Percentiles rank a stretch among this genome's conserved stretches.
Conservation (phyloP, 2,888 invertebrate species). For the Andrena trimmerana region DNA sequence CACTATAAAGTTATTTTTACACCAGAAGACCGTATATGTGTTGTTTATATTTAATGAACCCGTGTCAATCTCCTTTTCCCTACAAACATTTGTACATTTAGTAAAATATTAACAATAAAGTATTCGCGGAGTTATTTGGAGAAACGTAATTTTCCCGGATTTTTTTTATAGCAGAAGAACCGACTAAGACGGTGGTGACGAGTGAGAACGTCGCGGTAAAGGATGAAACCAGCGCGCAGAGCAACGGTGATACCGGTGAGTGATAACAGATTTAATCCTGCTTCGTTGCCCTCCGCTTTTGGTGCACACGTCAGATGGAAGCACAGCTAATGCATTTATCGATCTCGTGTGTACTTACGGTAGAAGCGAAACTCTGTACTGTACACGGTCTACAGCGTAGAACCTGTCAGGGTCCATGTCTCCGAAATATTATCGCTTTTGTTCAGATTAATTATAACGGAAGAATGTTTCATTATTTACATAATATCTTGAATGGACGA, state of each 20-base stretch:
- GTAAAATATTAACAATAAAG: background rate
- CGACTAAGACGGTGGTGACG: conserved; percentile 50
- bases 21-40: background rate
- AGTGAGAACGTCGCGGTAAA: conserved; percentile 75
- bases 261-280: conserved; percentile 51
- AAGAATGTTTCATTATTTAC: conserved; percentile 6
- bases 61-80: background rate
- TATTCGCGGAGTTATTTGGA: background rate
- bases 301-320: conserved; percentile 53
- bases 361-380: conserved; percentile 22
- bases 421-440: background rate
- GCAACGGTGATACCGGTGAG: conserved; percentile 85
- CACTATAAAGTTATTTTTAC: conserved; percentile 3
- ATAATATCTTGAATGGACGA: background rate
- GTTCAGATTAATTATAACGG: background rate
- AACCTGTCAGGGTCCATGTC: background rate
- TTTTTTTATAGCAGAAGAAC: conserved; percentile 65
- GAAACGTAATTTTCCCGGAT: background rate
- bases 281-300: conserved; percentile 14
- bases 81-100: background rate
- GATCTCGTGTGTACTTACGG: conserved; percentile 30
- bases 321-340: conserved; percentile 54
- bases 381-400: background rate
- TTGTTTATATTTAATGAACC: background rate
- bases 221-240: conserved; percentile 77